A percentile compares a stretch with the other conserved stretches of the same genome.
Evolutionary conservation across 1,140 invertebrate species (phyloP).

Genomic region (Cydia strobilella): DNA sequence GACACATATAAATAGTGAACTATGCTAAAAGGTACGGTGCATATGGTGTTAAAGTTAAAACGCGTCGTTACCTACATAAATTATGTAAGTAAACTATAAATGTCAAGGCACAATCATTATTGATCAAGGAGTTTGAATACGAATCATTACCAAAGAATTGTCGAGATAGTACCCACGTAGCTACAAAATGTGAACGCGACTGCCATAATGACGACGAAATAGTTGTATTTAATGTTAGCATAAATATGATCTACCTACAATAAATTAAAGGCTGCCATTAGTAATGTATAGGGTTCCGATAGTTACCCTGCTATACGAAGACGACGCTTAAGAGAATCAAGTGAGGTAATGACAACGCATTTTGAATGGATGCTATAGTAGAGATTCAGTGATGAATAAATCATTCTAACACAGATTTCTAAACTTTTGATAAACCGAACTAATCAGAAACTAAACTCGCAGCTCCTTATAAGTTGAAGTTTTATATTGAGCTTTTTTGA

Average conservation of each 20-base stretch:
- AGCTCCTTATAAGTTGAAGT: no score
- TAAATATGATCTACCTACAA: slow-evolving; percentile 50
- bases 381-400: neutral
- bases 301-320: neutral
- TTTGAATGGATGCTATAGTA: slow-evolving; percentile 36
- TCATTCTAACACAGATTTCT: neutral
- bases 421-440: neutral
- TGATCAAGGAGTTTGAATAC: slow-evolving; percentile 24
- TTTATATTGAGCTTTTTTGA: neutral
- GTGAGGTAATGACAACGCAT: slow-evolving; percentile 36
- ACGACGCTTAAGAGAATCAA: neutral
- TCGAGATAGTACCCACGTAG: slow-evolving; percentile 45
- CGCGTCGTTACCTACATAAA: neutral
- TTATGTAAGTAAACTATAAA: slow-evolving; percentile 1
- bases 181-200: slow-evolving; percentile 52
- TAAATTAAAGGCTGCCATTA: slow-evolving; percentile 63
- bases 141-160: slow-evolving; percentile 63
- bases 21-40: neutral
- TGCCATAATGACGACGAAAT: slow-evolving; percentile 51
- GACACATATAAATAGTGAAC: slow-evolving; percentile 3
- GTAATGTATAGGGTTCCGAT: slow-evolving; percentile 24
- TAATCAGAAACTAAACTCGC: neutral
- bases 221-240: slow-evolving; percentile 56
- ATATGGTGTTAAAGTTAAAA: slow-evolving; percentile 13
- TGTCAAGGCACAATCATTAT: neutral